A percentile compares a stretch with the other conserved stretches of the same genome.
These are phyloP conservation scores for Tachina fera DNA, from an alignment of 2,888 invertebrate species.

Conservation along the genomic window DNA sequence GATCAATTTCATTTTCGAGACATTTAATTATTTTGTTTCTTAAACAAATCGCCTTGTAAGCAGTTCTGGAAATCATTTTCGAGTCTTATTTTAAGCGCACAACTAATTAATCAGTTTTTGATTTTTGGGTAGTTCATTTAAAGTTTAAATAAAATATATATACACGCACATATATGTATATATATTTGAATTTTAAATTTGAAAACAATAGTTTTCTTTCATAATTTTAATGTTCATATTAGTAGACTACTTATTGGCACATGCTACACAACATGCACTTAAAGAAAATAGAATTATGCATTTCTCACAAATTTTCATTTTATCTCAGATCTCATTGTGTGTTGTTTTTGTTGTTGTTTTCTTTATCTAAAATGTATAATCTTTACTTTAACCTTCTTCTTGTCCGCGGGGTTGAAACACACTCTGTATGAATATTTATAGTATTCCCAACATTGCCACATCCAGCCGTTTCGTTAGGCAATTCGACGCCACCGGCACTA, in stretches of 20 bases:
- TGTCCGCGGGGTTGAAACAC: conserved; percentile 47
- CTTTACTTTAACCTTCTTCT: conserved; percentile 69
- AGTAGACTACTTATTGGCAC: not conserved
- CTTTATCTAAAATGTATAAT: conserved; percentile 68
- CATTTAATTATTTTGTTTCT: too few species aligned
- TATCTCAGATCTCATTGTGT: conserved; percentile 36
- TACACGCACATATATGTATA: not conserved
- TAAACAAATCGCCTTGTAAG: too few species aligned
- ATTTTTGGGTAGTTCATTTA: too few species aligned
- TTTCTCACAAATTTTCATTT: conserved; percentile 5
- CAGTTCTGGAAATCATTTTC: too few species aligned
- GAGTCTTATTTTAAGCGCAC: too few species aligned
- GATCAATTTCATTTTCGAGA: too few species aligned
- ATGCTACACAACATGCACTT: not conserved
- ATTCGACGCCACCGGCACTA: conserved; percentile 83
- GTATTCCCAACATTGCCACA: conserved; percentile 83
- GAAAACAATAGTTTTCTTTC: not conserved
- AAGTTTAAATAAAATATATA: too few species aligned
- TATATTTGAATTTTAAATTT: not conserved
- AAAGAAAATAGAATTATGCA: not conserved
- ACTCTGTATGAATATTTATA: conserved; percentile 74
- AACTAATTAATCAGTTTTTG: too few species aligned
- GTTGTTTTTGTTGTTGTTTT: conserved; percentile 26
- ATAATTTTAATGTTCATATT: not conserved
- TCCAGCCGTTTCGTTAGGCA: conserved; percentile 81